Evolutionary conservation across 2,888 invertebrate species (phyloP).

Genomic region (Hoplodrina ambigua): DNA sequence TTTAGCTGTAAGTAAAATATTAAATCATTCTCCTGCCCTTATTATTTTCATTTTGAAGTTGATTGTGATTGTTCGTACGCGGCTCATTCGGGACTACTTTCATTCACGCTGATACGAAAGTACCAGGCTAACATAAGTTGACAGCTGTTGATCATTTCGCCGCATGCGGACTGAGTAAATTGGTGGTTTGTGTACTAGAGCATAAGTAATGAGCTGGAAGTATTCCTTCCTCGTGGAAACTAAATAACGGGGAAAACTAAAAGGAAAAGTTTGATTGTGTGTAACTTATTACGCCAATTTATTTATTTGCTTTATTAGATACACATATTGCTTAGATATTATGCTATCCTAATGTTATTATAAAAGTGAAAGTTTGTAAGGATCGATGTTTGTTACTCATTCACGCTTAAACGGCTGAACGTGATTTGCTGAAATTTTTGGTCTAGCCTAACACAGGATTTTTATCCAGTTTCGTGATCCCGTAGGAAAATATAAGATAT

Average conservation of each 20-base stretch:
- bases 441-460: too few relatives aligned
- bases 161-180: slow-evolving; percentile 5
- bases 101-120: slow-evolving; percentile 20
- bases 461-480: too few relatives aligned
- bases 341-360: too few relatives aligned
- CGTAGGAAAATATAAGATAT: too few relatives aligned
- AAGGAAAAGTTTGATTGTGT: not conserved
- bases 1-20: not conserved
- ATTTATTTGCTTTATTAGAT: too few relatives aligned
- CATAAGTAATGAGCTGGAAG: slow-evolving; percentile 26
- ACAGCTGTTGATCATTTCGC: not conserved
- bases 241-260: too few relatives aligned
- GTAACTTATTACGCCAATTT: too few relatives aligned
- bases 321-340: too few relatives aligned
- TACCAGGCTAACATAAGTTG: slow-evolving; percentile 41
- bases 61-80: not conserved
- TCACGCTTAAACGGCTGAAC: too few relatives aligned
- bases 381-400: too few relatives aligned
- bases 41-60: not conserved
- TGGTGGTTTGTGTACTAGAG: slow-evolving; percentile 35
- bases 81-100: slow-evolving; percentile 12
- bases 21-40: not conserved
- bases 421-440: too few relatives aligned
- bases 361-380: too few relatives aligned
- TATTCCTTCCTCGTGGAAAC: not conserved